These are phyloP conservation scores for Ceratosolen fusciceps DNA, from an alignment of 1,140 invertebrate genomes.

Conservation along the genomic window DNA sequence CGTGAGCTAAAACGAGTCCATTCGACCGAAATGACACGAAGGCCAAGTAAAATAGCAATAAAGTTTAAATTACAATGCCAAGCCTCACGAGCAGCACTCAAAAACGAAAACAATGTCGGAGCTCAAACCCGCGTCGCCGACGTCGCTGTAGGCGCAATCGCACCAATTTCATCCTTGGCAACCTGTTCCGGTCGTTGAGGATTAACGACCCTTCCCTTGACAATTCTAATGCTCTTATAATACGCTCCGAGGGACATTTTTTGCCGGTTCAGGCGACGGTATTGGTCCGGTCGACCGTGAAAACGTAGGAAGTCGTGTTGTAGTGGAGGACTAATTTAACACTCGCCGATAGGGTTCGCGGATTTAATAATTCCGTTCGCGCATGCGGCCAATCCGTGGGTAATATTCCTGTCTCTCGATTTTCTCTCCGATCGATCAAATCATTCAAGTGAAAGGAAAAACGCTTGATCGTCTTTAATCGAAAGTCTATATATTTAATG, in stretches of 20 bases:
- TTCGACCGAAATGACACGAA: background rate
- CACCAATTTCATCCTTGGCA: constrained; percentile 37
- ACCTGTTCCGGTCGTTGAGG: constrained; percentile 49
- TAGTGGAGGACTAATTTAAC: background rate
- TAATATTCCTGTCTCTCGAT: background rate
- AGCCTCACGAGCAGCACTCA: constrained; percentile 30
- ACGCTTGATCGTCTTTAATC: background rate
- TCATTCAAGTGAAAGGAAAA: constrained; percentile 5
- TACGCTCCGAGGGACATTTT: background rate
- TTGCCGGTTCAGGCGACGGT: background rate
- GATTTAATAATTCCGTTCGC: too few species aligned
- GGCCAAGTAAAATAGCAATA: constrained; percentile 3
- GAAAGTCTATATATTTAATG: background rate
- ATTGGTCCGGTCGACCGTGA: constrained; percentile 24
- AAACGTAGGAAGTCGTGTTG: constrained; percentile 33
- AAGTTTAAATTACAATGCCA: constrained; percentile 22
- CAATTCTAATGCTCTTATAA: constrained; percentile 41
- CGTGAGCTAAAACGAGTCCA: background rate
- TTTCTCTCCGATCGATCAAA: background rate
- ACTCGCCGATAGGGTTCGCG: background rate
- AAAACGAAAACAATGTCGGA: constrained; percentile 40
- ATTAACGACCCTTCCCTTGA: constrained; percentile 54
- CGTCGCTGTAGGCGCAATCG: background rate
- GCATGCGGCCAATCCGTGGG: background rate
- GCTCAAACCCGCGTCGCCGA: background rate